phyloP scores from a whole-genome alignment of 2,797 vertebrate genomes.

The Paedocypris micromegethes region DNA sequence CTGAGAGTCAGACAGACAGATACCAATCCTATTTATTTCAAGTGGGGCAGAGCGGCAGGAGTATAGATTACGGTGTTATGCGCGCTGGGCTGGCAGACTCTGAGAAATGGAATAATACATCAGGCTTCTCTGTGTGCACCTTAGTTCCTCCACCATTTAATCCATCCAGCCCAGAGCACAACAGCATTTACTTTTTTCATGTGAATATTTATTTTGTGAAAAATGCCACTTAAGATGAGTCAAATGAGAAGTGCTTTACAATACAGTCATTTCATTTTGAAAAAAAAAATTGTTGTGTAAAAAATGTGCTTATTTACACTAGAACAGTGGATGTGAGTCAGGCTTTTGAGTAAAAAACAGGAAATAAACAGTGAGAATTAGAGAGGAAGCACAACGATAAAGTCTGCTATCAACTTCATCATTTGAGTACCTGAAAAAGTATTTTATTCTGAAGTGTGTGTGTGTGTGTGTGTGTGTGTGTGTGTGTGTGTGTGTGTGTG shows the following conservation, averaged over 20 bases:
- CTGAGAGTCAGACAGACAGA: constrained; percentile 48
- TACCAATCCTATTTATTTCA: constrained; percentile 53
- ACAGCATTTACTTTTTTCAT: constrained; percentile 60
- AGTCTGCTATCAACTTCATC: too few relatives aligned
- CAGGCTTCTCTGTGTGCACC: constrained; percentile 47
- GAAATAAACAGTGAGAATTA: too few relatives aligned
- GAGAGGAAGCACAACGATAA: too few relatives aligned
- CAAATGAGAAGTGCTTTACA: constrained; percentile 64
- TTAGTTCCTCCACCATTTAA: constrained; percentile 55
- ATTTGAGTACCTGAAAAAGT: too few relatives aligned
- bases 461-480: too few relatives aligned
- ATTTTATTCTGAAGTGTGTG: too few relatives aligned
- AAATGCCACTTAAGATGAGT: too few relatives aligned
- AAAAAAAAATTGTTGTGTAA: too few relatives aligned
- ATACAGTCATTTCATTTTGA: constrained; percentile 32
- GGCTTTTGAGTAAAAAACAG: too few relatives aligned
- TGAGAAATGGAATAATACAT: constrained; percentile 56
- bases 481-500: too few relatives aligned
- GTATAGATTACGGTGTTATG: constrained; percentile 47
- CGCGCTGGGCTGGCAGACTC: constrained; percentile 44
- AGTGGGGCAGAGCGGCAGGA: constrained; percentile 45
- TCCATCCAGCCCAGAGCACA: constrained; percentile 52
- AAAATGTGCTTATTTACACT: too few relatives aligned
- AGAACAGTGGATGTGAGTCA: too few relatives aligned
- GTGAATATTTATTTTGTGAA: constrained; percentile 47